Conservation (phyloP, 2,797 vertebrate genomes). For the Epinephelus malabaricus region DNA sequence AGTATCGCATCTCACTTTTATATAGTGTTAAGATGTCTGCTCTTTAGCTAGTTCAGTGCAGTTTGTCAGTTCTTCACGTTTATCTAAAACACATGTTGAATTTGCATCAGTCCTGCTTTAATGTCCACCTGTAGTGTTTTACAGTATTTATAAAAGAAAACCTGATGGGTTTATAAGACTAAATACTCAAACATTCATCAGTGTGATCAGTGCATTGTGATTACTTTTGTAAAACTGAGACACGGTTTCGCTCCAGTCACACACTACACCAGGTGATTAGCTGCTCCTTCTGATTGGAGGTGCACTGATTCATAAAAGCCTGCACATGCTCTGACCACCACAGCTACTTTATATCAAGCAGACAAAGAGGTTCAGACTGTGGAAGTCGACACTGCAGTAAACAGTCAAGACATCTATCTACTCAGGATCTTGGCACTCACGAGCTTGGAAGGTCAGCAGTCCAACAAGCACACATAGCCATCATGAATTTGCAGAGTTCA, state of each 20-base stretch:
- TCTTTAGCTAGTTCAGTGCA: slow-evolving; percentile 16
- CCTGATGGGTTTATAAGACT: slow-evolving; percentile 10
- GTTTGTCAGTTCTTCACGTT: neutral
- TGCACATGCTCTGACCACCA: slow-evolving; percentile 11
- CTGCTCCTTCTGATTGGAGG: slow-evolving; percentile 16
- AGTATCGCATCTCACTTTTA: slow-evolving; percentile 27
- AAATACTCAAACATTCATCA: slow-evolving; percentile 2
- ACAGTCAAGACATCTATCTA: neutral
- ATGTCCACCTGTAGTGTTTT: slow-evolving; percentile 24
- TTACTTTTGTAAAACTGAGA: slow-evolving; percentile 10
- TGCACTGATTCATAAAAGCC: neutral
- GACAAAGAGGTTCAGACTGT: neutral
- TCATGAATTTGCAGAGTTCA: neutral
- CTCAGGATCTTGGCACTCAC: no score
- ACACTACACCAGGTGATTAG: slow-evolving; percentile 4
- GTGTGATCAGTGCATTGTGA: neutral
- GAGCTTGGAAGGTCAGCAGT: neutral
- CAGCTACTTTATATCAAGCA: slow-evolving; percentile 1
- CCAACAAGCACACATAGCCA: neutral
- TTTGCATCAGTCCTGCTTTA: slow-evolving; percentile 6
- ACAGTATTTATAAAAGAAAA: slow-evolving; percentile 17
- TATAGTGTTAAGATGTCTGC: slow-evolving; percentile 4
- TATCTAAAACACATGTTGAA: slow-evolving; percentile 20
- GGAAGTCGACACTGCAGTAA: neutral
- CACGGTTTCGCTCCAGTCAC: neutral